These are phyloP conservation scores for Gnathonemus echidnorhynchus DNA, from an alignment of 2,113 vertebrate species.

Conservation along the genomic window DNA sequence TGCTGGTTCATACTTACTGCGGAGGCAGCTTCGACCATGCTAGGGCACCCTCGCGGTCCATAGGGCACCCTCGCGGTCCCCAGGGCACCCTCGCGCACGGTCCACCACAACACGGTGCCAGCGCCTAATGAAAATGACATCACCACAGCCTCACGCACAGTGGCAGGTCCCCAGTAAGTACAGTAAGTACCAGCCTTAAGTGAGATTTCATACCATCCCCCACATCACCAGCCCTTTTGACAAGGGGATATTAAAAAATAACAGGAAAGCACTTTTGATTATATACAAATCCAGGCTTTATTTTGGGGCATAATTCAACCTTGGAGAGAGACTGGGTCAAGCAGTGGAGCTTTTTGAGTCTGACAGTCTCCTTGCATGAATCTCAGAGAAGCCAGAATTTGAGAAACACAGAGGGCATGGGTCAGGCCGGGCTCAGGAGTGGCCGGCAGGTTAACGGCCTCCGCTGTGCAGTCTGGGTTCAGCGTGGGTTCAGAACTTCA, in stretches of 20 bases:
- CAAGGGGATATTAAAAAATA: conserved; percentile 25
- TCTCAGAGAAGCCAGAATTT: background rate
- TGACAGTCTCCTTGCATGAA: background rate
- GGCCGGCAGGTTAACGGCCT: background rate
- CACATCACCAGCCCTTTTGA: conserved; percentile 44
- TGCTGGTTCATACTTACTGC: background rate
- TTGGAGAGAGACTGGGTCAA: conserved; percentile 20
- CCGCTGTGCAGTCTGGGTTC: background rate
- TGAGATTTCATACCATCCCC: conserved; percentile 18
- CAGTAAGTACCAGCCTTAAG: no score
- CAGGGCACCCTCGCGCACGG: no score
- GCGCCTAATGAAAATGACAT: no score
- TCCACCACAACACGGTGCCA: no score
- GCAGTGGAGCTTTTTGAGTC: background rate
- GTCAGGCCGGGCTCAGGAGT: background rate
- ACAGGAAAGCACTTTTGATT: background rate
- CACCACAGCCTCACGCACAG: no score
- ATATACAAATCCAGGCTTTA: conserved; percentile 42
- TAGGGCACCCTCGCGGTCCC: no score
- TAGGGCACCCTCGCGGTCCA: no score
- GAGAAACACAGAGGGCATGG: background rate
- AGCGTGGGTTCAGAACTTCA: background rate
- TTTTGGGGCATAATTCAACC: conserved; percentile 50
- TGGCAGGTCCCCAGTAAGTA: no score
- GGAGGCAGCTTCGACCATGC: background rate